These are phyloP conservation scores for Diglossa brunneiventris DNA, from an alignment of 2,113 vertebrate species.

Conservation along the genomic window DNA sequence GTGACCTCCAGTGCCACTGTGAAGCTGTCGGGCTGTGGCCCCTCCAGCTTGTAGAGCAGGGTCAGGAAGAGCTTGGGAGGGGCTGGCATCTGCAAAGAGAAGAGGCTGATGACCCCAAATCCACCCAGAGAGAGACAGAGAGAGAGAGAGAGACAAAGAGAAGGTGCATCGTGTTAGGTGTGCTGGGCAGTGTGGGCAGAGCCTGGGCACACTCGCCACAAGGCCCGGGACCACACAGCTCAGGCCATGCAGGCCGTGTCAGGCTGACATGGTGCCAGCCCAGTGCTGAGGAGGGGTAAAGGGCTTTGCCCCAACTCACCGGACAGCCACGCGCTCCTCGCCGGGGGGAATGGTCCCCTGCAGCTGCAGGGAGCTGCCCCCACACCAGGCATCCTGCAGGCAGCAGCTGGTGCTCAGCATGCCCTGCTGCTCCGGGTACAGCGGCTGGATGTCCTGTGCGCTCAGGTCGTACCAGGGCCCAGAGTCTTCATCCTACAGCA, in stretches of 20 bases:
- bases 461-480: slow-evolving; percentile 86
- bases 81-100: slow-evolving; percentile 82
- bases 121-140: slow-evolving; percentile 54
- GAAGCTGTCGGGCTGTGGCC: background rate
- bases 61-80: slow-evolving; percentile 77
- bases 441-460: slow-evolving; percentile 86
- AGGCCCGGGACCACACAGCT: background rate
- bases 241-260: background rate
- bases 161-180: background rate
- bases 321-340: slow-evolving; percentile 58
- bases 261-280: background rate
- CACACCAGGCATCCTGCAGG: slow-evolving; percentile 83
- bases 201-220: background rate
- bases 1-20: slow-evolving; percentile 77
- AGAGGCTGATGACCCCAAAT: slow-evolving; percentile 79
- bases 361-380: slow-evolving; percentile 86
- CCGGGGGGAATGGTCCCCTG: slow-evolving; percentile 76
- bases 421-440: slow-evolving; percentile 68
- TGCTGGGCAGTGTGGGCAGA: background rate
- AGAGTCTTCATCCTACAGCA: slow-evolving; percentile 72
- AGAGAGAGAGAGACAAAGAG: slow-evolving; percentile 17
- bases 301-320: slow-evolving; percentile 65
- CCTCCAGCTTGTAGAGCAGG: slow-evolving; percentile 81
- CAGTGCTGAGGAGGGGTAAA: background rate
- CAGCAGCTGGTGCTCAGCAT: slow-evolving; percentile 78